Evolutionary conservation across 2,888 invertebrate species (phyloP).

Genomic region (Branchellion lobata): DNA sequence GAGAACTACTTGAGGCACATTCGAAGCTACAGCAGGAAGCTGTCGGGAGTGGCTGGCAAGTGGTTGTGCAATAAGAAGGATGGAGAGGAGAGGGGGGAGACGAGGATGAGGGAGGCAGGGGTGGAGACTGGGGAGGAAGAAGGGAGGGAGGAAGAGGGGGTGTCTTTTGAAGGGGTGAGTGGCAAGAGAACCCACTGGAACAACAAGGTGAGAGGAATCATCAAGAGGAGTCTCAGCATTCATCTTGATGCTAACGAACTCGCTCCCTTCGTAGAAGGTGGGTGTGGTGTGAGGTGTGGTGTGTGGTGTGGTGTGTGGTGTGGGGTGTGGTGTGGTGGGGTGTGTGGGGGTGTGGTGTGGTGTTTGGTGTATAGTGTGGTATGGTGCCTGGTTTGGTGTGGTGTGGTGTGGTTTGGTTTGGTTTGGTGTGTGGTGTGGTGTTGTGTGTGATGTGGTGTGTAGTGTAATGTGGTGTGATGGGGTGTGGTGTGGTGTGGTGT

Average conservation of each 20-base stretch:
- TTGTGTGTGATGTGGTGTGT: too few relatives aligned
- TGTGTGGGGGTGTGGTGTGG: too few relatives aligned
- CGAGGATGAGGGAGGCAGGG: background rate
- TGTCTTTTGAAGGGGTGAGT: too few relatives aligned
- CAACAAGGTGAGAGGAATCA: constrained; percentile 77
- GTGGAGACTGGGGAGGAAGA: background rate
- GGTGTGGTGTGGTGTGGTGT: too few relatives aligned
- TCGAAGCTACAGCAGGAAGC: constrained; percentile 24
- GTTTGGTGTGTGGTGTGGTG: too few relatives aligned
- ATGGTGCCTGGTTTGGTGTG: too few relatives aligned
- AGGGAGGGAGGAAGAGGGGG: background rate
- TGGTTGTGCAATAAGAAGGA: constrained; percentile 19
- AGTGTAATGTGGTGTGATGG: too few relatives aligned
- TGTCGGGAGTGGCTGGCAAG: background rate
- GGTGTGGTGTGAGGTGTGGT: background rate
- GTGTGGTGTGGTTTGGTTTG: too few relatives aligned
- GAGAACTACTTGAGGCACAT: constrained; percentile 22
- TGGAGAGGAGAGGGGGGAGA: background rate
- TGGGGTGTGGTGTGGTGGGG: too few relatives aligned
- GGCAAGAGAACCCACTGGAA: constrained; percentile 41
- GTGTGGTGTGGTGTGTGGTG: too few relatives aligned
- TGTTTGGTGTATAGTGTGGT: too few relatives aligned
- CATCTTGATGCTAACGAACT: constrained; percentile 69
- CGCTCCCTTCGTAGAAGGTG: background rate
- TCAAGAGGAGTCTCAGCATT: constrained; percentile 88